Evolutionary conservation across 2,797 vertebrate species (phyloP).

Genomic region (Mycteria americana): DNA sequence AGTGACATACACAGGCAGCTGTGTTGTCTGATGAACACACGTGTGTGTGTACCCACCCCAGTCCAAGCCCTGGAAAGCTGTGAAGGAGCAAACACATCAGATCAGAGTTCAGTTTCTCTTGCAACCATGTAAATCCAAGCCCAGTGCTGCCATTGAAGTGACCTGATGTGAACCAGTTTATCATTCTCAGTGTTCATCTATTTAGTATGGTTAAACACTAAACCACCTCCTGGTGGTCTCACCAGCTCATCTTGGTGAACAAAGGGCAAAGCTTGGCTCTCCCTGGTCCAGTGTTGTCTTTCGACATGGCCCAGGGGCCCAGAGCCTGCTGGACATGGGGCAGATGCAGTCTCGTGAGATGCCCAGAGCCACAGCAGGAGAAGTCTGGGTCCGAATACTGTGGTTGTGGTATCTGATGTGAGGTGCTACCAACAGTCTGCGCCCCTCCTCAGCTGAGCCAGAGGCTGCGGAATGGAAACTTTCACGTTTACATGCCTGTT

Average conservation of each 20-base stretch:
- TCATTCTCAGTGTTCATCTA: neutral
- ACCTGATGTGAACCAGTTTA: neutral
- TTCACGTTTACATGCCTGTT: neutral
- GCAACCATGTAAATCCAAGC: neutral
- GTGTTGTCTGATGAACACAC: neutral
- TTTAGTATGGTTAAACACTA: neutral
- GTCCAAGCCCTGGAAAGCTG: neutral
- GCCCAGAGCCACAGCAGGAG: neutral
- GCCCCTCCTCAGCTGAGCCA: neutral
- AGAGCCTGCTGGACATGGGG: rapidly evolving
- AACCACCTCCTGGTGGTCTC: neutral
- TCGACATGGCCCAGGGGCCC: neutral
- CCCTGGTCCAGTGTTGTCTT: neutral
- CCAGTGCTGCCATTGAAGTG: neutral
- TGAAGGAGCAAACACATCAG: neutral
- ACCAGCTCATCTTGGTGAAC: neutral
- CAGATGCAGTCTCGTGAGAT: neutral
- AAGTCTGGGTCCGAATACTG: neutral
- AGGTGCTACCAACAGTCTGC: neutral
- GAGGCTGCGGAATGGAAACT: neutral
- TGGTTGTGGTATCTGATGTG: rapidly evolving
- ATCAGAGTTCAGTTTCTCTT: neutral
- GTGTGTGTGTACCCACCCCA: neutral
- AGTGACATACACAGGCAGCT: neutral
- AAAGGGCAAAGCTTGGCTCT: neutral